A percentile compares a stretch with the other conserved stretches of the same genome.
Conservation (phyloP, 2,888 invertebrate genomes). For the Nemotelus nigrinus region DNA sequence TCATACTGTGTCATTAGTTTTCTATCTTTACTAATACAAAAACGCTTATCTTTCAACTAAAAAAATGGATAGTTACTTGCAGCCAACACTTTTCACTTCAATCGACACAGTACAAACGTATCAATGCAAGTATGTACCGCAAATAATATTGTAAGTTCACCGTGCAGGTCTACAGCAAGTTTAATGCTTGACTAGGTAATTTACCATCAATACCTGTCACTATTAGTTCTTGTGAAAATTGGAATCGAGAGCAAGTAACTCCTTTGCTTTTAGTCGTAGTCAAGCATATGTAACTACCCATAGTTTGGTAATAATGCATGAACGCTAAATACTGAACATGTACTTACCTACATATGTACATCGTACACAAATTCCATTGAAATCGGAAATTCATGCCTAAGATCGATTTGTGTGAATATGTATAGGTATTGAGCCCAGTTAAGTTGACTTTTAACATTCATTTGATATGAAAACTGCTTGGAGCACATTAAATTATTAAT, state of each 20-base stretch:
- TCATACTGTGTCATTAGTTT: no score
- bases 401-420: no score
- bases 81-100: no score
- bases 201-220: conserved; percentile 35
- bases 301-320: conserved; percentile 6
- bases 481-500: conserved; percentile 38
- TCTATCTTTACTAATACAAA: no score
- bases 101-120: no score
- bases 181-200: conserved; percentile 26
- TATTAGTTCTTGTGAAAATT: conserved; percentile 19
- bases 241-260: background rate
- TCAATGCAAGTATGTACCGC: no score
- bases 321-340: background rate
- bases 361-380: background rate
- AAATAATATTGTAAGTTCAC: no score
- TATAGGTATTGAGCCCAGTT: background rate
- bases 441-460: conserved; percentile 39
- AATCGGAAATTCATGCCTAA: no score
- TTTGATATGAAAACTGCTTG: conserved; percentile 41
- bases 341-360: background rate
- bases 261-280: background rate
- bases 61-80: no score
- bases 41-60: no score
- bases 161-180: background rate
- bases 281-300: background rate